Evolutionary conservation across 2,797 vertebrate genomes (phyloP).

Genomic region (Mormyrops attenuatus): DNA sequence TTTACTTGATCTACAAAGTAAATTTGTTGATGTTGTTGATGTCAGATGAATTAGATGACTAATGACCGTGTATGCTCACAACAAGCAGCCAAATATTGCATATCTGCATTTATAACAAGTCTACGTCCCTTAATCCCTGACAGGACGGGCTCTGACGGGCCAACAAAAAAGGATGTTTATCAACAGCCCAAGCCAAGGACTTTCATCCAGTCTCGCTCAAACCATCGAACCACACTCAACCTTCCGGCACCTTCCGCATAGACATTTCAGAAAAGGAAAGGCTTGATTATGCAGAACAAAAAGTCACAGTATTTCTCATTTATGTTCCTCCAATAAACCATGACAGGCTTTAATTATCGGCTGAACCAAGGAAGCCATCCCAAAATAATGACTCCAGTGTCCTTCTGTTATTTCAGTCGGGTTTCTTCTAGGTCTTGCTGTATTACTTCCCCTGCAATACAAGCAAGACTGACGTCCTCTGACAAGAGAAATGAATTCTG

Average conservation of each 20-base stretch:
- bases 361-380: neutral
- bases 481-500: constrained; percentile 23
- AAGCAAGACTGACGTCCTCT: constrained; percentile 2
- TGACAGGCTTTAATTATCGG: constrained; percentile 1
- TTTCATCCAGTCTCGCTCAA: constrained; percentile 42
- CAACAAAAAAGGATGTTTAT: constrained; percentile 30
- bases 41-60: neutral
- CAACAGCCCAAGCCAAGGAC: constrained; percentile 29
- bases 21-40: neutral
- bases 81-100: neutral
- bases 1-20: neutral
- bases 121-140: neutral
- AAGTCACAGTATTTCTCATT: constrained; percentile 26
- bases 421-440: constrained; percentile 27
- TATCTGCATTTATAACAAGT: neutral
- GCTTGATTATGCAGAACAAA: constrained; percentile 24
- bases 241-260: constrained; percentile 28
- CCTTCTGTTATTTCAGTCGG: constrained; percentile 44
- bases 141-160: neutral
- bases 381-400: constrained; percentile 44
- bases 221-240: constrained; percentile 24
- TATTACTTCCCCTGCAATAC: constrained; percentile 26
- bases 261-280: constrained; percentile 19
- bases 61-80: neutral
- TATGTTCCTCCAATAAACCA: constrained; percentile 30